Evolutionary conservation across 30 jellyfish, hydroid and myxozoan genomes (phyloP), one percentile per base, ranked within the genome.

Genomic region (Pelagia noctiluca): DNA sequence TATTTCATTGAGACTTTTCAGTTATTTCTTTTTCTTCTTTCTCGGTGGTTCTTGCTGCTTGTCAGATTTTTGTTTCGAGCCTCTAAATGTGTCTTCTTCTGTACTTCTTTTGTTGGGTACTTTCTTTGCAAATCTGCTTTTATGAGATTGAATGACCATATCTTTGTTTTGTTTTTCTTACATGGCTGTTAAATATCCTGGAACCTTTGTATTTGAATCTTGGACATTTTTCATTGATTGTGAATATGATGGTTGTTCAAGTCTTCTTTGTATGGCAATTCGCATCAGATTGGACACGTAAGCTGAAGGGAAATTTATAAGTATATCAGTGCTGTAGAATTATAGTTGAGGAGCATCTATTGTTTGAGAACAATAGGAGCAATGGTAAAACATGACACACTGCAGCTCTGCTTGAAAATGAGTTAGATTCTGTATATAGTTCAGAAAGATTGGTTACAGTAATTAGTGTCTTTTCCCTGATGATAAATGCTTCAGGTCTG

Each of bases 41-140:
- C n/a, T n/a, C n/a, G n/a, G n/a, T n/a, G n/a, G n/a, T n/a, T n/a
- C n/a, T n/a, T n/a, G n/a, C n/a, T n/a, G n/a, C n/a, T n/a, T n/a
- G n/a, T n/a, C n/a, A n/a, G n/a, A n/a, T n/a, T n/a, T n/a, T n/a
- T n/a, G n/a, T n/a, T n/a, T n/a, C 0, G 22, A 0, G 28, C n/a
- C 49, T 65, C 35, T 35, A 36, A 0, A 31, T 12, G n/a, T 24
- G 57, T 3, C 36, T 1, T 2, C 19, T 65, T 33, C 49, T 25
- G n/a, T 36, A 33, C 35, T 19, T 22, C 35, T 35, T 4, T 33
- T 8, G 46, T 65, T 57, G 32, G 32, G 57, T 31, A 7, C 35
- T n/a, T 65, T 65, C 78, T 35, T 65, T 0, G 42, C 11, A 33
- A 70, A 70, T 70, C 82, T 38, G n/a, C 66, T 33, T 35, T 70